A percentile compares a stretch with the other conserved stretches of the same genome.
Evolutionary conservation across 2,888 invertebrate genomes (phyloP).

Genomic region (Rosalia funebris): DNA sequence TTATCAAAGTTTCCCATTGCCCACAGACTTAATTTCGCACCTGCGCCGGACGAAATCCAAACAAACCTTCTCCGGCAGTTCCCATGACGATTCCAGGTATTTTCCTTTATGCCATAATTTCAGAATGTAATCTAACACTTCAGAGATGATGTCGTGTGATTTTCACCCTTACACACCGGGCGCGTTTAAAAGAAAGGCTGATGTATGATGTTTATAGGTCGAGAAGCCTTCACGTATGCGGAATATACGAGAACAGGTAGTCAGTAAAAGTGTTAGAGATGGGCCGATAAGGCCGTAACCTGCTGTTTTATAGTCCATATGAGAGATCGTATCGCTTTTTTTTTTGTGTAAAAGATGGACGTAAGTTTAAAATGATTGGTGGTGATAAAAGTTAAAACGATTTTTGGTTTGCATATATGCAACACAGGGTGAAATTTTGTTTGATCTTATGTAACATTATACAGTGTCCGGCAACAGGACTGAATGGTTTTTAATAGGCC

Average conservation of each 20-base stretch:
- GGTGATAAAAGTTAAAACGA: too few species aligned
- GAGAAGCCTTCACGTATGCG: slow-evolving; percentile 16
- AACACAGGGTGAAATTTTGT: too few species aligned
- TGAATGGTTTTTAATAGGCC: too few species aligned
- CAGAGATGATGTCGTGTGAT: slow-evolving; percentile 21
- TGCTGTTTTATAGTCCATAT: slow-evolving; percentile 17
- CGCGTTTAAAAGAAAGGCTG: background rate
- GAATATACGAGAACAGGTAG: slow-evolving; percentile 13
- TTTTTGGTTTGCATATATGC: too few species aligned
- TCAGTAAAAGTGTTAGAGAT: slow-evolving; percentile 11
- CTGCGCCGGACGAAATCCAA: slow-evolving; percentile 9
- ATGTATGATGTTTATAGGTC: background rate
- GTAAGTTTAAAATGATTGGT: too few species aligned
- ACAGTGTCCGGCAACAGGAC: too few species aligned
- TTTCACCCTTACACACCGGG: slow-evolving; percentile 16
- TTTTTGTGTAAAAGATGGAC: background rate
- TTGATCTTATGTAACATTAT: too few species aligned
- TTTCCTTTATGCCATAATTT: slow-evolving; percentile 4
- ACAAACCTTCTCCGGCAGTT: slow-evolving; percentile 1
- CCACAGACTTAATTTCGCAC: slow-evolving; percentile 2
- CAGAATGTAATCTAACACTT: slow-evolving; percentile 20
- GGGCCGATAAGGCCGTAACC: slow-evolving; percentile 8
- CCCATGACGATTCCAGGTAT: slow-evolving; percentile 22
- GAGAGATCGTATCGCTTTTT: slow-evolving; percentile 14
- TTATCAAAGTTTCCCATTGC: too few species aligned